Conservation (phyloP, 2,888 invertebrate genomes). For the Xylophagus ater region DNA sequence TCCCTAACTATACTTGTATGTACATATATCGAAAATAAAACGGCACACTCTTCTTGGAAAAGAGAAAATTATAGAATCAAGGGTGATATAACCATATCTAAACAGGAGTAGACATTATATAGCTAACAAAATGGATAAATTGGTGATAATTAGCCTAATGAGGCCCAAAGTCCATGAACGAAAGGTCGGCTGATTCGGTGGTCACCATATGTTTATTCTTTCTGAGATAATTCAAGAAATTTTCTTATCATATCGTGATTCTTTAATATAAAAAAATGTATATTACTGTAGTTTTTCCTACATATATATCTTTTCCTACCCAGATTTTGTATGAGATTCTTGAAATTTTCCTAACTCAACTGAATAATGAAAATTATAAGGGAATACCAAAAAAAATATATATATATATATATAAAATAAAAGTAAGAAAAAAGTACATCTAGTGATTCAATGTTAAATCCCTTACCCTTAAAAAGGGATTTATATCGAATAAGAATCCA, state of each 20-base stretch:
- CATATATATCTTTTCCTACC: too few relatives aligned
- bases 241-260: background rate
- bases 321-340: background rate
- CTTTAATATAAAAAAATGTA: background rate
- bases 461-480: too few relatives aligned
- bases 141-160: constrained; percentile 1
- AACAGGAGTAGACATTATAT: too few relatives aligned
- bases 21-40: too few relatives aligned
- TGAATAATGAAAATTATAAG: background rate
- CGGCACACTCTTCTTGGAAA: too few relatives aligned
- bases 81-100: too few relatives aligned
- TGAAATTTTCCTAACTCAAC: background rate
- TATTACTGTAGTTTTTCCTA: too few relatives aligned
- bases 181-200: too few relatives aligned
- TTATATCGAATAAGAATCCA: too few relatives aligned
- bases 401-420: background rate
- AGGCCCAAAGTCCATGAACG: background rate
- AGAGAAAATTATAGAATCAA: too few relatives aligned
- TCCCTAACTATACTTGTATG: too few relatives aligned
- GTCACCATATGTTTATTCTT: constrained; percentile 1
- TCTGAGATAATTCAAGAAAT: constrained; percentile 1
- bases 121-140: background rate
- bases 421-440: background rate
- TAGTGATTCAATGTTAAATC: too few relatives aligned
- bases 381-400: background rate